Percentiles rank a stretch among this genome's conserved stretches.
phyloP scores from a whole-genome alignment of 2,888 invertebrate species.

The Boloria selene region DNA sequence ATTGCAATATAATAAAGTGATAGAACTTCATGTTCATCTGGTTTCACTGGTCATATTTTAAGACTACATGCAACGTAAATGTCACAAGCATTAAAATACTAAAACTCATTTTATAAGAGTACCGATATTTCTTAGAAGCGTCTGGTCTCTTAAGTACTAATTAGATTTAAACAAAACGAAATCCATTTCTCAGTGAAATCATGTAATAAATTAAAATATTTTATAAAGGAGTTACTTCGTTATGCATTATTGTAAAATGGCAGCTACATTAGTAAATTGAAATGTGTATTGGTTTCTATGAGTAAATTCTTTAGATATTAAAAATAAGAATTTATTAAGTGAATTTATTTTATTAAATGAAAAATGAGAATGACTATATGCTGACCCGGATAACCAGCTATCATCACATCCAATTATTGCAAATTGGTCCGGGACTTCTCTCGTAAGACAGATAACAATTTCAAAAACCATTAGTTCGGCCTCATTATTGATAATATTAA shows the following conservation, averaged over 20 bases:
- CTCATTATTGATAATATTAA: too few relatives aligned
- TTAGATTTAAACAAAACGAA: conserved; percentile 34
- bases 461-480: too few relatives aligned
- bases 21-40: conserved; percentile 9
- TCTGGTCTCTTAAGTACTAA: conserved; percentile 35
- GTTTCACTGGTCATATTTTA: conserved; percentile 15
- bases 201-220: conserved; percentile 33
- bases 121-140: conserved; percentile 35
- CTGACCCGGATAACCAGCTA: too few relatives aligned
- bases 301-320: neutral
- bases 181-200: conserved; percentile 30
- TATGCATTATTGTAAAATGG: conserved; percentile 19
- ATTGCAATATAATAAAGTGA: neutral
- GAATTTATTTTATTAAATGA: too few relatives aligned
- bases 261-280: neutral
- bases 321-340: neutral
- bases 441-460: too few relatives aligned
- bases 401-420: too few relatives aligned
- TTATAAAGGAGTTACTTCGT: conserved; percentile 23
- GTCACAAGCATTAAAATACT: conserved; percentile 27
- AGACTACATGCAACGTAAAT: conserved; percentile 11
- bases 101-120: conserved; percentile 35
- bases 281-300: neutral
- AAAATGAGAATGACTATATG: too few relatives aligned
- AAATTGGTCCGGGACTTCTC: too few relatives aligned